A percentile compares a stretch with the other conserved stretches of the same genome.
Evolutionary conservation across 2,113 vertebrate species (phyloP).

Genomic region (Onychorhynchus coronatus): DNA sequence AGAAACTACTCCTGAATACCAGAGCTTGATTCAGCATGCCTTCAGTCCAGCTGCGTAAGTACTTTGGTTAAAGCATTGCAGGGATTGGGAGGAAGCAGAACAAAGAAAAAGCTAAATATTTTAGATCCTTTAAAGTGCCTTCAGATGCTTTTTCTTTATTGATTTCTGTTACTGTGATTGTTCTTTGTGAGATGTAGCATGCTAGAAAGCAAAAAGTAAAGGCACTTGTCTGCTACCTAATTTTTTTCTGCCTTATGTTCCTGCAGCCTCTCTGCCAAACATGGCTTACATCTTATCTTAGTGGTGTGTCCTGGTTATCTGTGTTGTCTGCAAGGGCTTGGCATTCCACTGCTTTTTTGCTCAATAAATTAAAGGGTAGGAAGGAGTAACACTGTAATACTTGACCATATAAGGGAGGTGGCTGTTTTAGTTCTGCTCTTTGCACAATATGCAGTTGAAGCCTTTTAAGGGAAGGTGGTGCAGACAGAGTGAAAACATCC

Average conservation of each 20-base stretch:
- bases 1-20: not conserved
- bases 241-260: not conserved
- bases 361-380: slow-evolving; percentile 66
- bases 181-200: not conserved
- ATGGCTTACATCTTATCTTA: not conserved
- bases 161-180: not conserved
- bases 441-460: slow-evolving; percentile 42
- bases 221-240: not conserved
- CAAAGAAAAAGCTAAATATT: not conserved
- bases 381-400: slow-evolving; percentile 54
- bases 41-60: not conserved
- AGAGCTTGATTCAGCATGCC: not conserved
- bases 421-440: slow-evolving; percentile 57
- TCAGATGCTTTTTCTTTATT: not conserved
- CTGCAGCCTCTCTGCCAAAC: not conserved
- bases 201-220: not conserved
- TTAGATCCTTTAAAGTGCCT: not conserved
- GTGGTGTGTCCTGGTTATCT: slow-evolving; percentile 22
- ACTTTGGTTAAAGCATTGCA: not conserved
- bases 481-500: slow-evolving; percentile 52
- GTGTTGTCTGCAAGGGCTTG: not conserved
- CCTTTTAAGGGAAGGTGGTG: slow-evolving; percentile 75
- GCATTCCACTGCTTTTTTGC: slow-evolving; percentile 49
- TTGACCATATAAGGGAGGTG: slow-evolving; percentile 71
- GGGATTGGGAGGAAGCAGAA: not conserved